Base-by-base conservation (phyloP, 1,140 invertebrate genomes). In the Formica exsecta region DNA sequence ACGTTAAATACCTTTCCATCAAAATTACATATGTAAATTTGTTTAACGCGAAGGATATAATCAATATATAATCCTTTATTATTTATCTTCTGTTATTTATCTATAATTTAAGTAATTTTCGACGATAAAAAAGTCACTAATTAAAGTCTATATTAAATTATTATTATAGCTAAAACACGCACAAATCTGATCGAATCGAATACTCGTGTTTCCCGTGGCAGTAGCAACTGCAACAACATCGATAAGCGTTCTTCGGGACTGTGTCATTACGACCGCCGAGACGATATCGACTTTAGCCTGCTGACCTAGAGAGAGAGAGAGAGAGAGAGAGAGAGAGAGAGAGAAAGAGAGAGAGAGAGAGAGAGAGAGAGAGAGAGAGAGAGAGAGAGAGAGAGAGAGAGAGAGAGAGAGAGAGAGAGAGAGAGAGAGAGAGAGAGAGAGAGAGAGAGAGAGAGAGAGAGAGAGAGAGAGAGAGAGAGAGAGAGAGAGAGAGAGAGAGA, bases 231-330 rank as follows among this genome's bases (percentile, higher is more conserved):
- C n/a, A 61, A 13, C 62, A 74, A 80, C 9, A 38, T 29, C 79
- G 54, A 8, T 61, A 73, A 83, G 80, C 38, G 25, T 29, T 51
- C 22, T 48, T 38, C 61, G 9, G 22, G 76, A 68, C 51, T 22
- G 41, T 38, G 59, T 73, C 22, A 64, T 68, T 61, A 9, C 19
- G 57, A 41, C n/a, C n/a, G 13, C 36, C 13, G 13, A 48, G 22
- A 51, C 48, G 13, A 51, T 51, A 9, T 41, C 70, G 48, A 73
- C 54, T 83, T 44, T 25, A 83, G 25, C 68, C 79, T 83, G 79
- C 54, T 83, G 68, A 83, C 79, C 79, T n/a, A 81, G 13, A 81
- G 79, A 81, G n/a, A 71, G 25, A 71, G 66, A 80, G n/a, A 80
- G 22, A 68, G 76, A 79, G 8, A 57, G 19, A 77, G 9, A 51